Evolutionary conservation across 2,797 vertebrate species (phyloP).

Genomic region (Hapalemur alaotrensis): DNA sequence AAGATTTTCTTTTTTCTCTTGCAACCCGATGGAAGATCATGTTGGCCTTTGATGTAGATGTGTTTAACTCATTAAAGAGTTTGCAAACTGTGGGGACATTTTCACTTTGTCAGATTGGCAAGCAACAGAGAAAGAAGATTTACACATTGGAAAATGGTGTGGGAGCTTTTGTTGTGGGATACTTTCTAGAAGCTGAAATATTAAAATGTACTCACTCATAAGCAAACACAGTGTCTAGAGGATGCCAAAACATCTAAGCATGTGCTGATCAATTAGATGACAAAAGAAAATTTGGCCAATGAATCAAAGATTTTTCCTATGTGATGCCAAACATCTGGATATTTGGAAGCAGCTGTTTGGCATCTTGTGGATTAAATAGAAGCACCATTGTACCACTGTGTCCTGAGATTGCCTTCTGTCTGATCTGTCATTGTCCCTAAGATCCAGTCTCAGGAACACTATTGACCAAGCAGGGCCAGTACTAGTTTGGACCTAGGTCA

Average conservation of each 20-base stretch:
- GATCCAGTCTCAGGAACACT: background rate
- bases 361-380: constrained; percentile 18
- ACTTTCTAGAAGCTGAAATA: constrained; percentile 6
- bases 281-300: constrained; percentile 37
- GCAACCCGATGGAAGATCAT: background rate
- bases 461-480: background rate
- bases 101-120: constrained; percentile 5
- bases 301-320: constrained; percentile 49
- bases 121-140: background rate
- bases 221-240: background rate
- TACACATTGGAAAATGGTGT: background rate
- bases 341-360: constrained; percentile 53
- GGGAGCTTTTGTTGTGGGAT: background rate
- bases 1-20: background rate
- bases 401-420: background rate
- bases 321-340: constrained; percentile 60
- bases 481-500: background rate
- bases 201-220: constrained; percentile 28
- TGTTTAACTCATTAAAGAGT: constrained; percentile 45
- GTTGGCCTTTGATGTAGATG: constrained; percentile 22
- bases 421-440: background rate
- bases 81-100: background rate
- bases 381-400: background rate
- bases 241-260: background rate
- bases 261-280: constrained; percentile 30